Evolutionary conservation across 2,113 vertebrate species (phyloP).

Genomic region (Oncorhynchus kisutch): DNA sequence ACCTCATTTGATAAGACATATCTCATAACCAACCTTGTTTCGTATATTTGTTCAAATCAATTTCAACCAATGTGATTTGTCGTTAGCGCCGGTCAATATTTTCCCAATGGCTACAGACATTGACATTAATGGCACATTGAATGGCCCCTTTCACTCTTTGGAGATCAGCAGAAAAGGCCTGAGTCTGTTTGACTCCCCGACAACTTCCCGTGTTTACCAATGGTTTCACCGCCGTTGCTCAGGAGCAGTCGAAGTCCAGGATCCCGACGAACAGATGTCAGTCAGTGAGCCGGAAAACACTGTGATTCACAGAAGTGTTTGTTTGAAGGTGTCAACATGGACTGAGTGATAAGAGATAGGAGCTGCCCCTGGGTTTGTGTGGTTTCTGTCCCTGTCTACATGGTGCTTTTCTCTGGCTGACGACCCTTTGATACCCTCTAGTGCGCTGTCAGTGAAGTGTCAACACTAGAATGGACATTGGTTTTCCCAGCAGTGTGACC

Average conservation of each 20-base stretch:
- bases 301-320: slow-evolving; percentile 9
- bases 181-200: no score
- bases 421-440: slow-evolving; percentile 40
- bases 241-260: neutral
- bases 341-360: neutral
- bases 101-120: neutral
- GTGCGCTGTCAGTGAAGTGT: slow-evolving; percentile 37
- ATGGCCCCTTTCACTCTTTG: no score
- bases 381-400: no score
- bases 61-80: no score
- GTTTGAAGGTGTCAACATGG: neutral
- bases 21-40: no score
- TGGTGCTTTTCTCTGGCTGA: neutral
- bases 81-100: neutral
- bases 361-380: neutral
- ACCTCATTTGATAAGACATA: no score
- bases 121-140: no score
- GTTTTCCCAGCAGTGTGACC: no score
- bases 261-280: neutral
- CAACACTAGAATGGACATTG: neutral
- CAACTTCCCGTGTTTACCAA: neutral
- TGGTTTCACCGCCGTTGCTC: neutral
- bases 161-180: no score
- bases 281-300: slow-evolving; percentile 7
- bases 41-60: no score